Conservation (phyloP, 2,888 invertebrate genomes). For the Steromphala cineraria region DNA sequence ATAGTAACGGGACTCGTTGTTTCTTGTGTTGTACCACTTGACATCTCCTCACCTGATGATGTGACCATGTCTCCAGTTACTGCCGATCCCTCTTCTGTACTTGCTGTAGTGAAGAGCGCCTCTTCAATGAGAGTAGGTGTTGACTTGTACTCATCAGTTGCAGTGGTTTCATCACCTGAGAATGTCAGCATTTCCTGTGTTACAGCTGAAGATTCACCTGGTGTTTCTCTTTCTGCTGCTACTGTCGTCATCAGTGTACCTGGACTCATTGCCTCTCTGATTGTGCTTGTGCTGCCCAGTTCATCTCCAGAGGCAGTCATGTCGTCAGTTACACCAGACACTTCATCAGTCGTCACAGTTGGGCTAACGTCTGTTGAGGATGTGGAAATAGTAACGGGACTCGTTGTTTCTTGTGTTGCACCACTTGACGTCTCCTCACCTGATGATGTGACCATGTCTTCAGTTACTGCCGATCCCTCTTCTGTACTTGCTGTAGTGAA, state of each 20-base stretch:
- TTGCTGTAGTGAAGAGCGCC: neutral
- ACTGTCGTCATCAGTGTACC: neutral
- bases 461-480: neutral
- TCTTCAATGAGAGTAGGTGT: neutral
- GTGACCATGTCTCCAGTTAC: too few relatives aligned
- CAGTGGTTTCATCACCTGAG: neutral
- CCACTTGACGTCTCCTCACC: neutral
- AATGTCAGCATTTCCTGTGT: neutral
- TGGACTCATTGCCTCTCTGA: neutral
- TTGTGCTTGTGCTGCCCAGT: neutral
- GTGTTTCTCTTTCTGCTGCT: too few relatives aligned
- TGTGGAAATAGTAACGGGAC: neutral
- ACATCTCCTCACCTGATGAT: too few relatives aligned
- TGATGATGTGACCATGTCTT: neutral
- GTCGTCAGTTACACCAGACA: neutral
- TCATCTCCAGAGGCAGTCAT: neutral
- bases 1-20: too few relatives aligned
- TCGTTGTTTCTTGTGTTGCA: neutral
- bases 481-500: neutral
- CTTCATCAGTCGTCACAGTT: neutral
- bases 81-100: neutral
- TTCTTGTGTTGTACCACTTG: too few relatives aligned
- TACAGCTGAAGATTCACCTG: neutral
- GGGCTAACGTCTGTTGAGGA: neutral
- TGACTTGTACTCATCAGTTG: neutral